Conservation (phyloP, 2,113 vertebrate species). For the Oryzias javanicus region DNA sequence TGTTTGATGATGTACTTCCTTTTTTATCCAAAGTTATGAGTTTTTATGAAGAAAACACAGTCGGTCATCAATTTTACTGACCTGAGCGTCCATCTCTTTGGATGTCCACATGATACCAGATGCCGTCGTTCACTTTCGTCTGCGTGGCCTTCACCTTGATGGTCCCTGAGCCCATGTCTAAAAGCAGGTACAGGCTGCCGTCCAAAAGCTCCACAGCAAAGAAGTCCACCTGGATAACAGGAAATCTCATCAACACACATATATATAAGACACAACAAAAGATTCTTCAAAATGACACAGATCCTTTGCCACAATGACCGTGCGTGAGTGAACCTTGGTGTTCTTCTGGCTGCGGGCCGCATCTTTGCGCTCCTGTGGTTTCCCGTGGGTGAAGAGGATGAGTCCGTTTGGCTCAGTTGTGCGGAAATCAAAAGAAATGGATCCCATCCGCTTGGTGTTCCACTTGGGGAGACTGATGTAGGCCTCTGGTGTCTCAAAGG, state of each 20-base stretch:
- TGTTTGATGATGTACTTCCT: too few species aligned
- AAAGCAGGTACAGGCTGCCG: conserved; percentile 91
- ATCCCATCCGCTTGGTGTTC: conserved; percentile 99
- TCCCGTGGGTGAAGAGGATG: conserved; percentile 97
- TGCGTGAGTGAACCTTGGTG: conserved; percentile 77
- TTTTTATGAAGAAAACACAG: too few species aligned
- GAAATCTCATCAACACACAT: not conserved
- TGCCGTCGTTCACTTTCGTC: conserved; percentile 96
- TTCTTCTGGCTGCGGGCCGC: conserved; percentile 89
- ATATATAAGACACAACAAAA: too few species aligned
- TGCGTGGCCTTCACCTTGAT: conserved; percentile 98
- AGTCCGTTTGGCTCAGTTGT: conserved; percentile 96
- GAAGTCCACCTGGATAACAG: conserved; percentile 84
- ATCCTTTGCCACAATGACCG: not conserved
- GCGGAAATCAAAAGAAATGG: conserved; percentile 97
- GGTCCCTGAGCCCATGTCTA: conserved; percentile 98
- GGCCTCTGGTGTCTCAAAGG: conserved; percentile 97
- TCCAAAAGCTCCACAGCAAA: conserved; percentile 97
- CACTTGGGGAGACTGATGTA: conserved; percentile 97
- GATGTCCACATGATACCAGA: conserved; percentile 99
- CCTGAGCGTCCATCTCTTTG: conserved; percentile 96
- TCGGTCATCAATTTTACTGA: conserved; percentile 51
- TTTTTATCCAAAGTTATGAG: too few species aligned
- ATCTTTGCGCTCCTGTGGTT: conserved; percentile 94
- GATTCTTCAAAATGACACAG: too few species aligned